Conservation (phyloP, 2,797 vertebrate species). For the Parambassis ranga region DNA sequence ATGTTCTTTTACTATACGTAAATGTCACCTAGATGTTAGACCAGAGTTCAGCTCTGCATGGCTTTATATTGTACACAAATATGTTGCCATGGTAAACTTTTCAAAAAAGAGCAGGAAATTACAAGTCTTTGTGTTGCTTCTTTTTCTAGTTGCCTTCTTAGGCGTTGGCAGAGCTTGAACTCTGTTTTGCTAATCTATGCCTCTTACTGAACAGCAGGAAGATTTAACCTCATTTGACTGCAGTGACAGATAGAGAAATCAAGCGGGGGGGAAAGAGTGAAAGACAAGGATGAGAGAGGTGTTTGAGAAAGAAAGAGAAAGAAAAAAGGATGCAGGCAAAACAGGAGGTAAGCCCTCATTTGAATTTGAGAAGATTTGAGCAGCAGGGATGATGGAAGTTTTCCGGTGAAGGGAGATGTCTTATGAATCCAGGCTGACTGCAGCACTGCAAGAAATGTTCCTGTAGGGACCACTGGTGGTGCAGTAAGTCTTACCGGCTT, state of each 20-base stretch:
- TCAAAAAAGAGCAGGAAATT: not conserved
- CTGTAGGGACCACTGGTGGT: slow-evolving; percentile 2
- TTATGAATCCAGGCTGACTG: not conserved
- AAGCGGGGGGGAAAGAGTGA: not conserved
- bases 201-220: slow-evolving; percentile 2
- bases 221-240: slow-evolving; percentile 32
- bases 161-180: slow-evolving; percentile 4
- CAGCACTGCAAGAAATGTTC: not conserved
- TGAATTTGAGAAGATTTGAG: slow-evolving; percentile 51
- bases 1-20: not conserved
- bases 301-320: slow-evolving; percentile 12
- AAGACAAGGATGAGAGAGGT: slow-evolving; percentile 2
- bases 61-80: not conserved
- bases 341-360: slow-evolving; percentile 47
- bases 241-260: slow-evolving; percentile 3
- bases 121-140: not conserved
- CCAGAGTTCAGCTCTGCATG: not conserved
- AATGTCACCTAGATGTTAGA: slow-evolving; percentile 1
- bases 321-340: slow-evolving; percentile 7
- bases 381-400: slow-evolving; percentile 23
- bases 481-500: slow-evolving; percentile 1
- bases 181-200: slow-evolving; percentile 27
- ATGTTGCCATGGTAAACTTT: not conserved
- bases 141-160: slow-evolving; percentile 3
- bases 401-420: slow-evolving; percentile 4